Evolutionary conservation across 2,797 vertebrate species (phyloP).

Genomic region (Lutjanus campechanus): DNA sequence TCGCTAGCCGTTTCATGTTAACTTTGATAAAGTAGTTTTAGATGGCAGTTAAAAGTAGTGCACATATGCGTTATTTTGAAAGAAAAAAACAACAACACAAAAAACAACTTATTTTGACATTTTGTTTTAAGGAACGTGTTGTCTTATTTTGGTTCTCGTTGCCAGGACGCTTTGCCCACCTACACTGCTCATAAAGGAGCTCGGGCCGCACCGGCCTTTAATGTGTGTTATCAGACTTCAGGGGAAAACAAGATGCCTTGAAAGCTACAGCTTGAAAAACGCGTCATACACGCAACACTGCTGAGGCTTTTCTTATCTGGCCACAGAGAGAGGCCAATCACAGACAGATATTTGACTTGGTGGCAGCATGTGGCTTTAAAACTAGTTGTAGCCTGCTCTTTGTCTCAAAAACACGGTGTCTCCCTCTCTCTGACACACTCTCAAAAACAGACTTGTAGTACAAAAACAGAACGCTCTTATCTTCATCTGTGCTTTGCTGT

Average conservation of each 20-base stretch:
- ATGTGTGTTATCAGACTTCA: conserved; percentile 62
- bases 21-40: background rate
- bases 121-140: background rate
- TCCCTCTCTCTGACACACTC: conserved; percentile 23
- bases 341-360: conserved; percentile 56
- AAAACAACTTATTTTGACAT: background rate
- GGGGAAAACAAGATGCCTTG: conserved; percentile 31
- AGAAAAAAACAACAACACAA: too few species aligned
- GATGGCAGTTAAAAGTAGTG: background rate
- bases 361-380: conserved; percentile 55
- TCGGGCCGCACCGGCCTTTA: conserved; percentile 40
- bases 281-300: conserved; percentile 27
- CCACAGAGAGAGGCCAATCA: conserved; percentile 60
- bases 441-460: conserved; percentile 46
- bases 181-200: conserved; percentile 18
- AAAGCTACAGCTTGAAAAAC: conserved; percentile 51
- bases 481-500: conserved; percentile 76
- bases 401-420: conserved; percentile 47
- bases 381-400: conserved; percentile 68
- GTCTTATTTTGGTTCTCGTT: conserved; percentile 11
- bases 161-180: conserved; percentile 45
- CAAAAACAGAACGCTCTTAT: conserved; percentile 73
- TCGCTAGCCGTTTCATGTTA: too few species aligned
- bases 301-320: conserved; percentile 58
- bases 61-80: background rate